phyloP scores from a whole-genome alignment of 1,140 invertebrate species.

The Lamellibrachia luymesi region DNA sequence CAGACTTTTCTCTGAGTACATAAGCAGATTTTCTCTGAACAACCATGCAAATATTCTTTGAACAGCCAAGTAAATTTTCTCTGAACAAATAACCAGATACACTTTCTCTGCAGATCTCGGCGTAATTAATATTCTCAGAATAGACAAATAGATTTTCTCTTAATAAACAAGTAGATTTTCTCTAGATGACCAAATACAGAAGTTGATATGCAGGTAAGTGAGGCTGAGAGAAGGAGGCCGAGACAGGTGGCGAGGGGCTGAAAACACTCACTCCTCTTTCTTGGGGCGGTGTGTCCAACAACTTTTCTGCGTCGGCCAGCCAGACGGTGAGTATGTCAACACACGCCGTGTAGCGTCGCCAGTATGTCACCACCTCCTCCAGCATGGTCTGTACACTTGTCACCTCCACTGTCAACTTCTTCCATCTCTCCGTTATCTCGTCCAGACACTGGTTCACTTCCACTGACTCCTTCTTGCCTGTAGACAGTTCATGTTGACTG shows the following conservation, averaged over 20 bases:
- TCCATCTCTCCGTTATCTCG: constrained; percentile 85
- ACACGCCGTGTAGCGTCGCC: constrained; percentile 77
- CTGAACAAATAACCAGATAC: neutral
- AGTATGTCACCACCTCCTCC: constrained; percentile 84
- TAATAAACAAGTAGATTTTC: no score
- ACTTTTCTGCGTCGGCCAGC: constrained; percentile 76
- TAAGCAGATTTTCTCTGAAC: neutral
- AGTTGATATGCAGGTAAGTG: neutral
- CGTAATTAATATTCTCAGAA: neutral
- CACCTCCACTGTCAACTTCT: constrained; percentile 73
- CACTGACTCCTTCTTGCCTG: constrained; percentile 64
- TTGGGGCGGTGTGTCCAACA: constrained; percentile 70
- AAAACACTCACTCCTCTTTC: constrained; percentile 69
- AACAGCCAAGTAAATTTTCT: neutral
- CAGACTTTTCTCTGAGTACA: neutral
- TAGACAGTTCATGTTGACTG: no score
- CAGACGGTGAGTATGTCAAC: constrained; percentile 76
- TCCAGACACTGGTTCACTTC: constrained; percentile 81
- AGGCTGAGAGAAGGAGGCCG: neutral
- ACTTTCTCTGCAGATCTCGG: neutral
- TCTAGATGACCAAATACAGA: no score
- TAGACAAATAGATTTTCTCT: neutral
- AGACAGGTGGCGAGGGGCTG: neutral
- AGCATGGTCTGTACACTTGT: constrained; percentile 84
- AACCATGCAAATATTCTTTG: neutral